These are phyloP conservation scores for Trichoplusia ni DNA, from an alignment of 1,140 invertebrate genomes.

Conservation along the genomic window DNA sequence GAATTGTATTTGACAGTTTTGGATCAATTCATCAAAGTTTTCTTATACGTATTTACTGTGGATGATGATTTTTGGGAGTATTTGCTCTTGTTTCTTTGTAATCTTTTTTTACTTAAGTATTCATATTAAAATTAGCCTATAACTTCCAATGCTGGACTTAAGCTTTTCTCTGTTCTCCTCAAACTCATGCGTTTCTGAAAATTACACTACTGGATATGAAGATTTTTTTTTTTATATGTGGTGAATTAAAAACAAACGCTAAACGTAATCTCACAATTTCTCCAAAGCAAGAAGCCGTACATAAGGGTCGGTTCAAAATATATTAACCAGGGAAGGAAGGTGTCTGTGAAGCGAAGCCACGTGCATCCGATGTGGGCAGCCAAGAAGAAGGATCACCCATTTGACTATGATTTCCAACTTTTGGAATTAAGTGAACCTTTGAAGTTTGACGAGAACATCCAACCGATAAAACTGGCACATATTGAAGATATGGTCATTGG, in stretches of 20 bases:
- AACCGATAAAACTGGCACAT: constrained; percentile 64
- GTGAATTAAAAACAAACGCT: neutral
- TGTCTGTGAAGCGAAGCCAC: constrained; percentile 45
- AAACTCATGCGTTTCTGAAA: no score
- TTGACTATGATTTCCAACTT: constrained; percentile 72
- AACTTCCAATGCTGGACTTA: no score
- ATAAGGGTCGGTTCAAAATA: constrained; percentile 68
- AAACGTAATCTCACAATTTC: constrained; percentile 4
- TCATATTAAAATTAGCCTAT: no score
- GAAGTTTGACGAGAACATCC: constrained; percentile 59
- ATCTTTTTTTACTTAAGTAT: no score
- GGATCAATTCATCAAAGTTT: no score
- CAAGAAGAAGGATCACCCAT: constrained; percentile 64
- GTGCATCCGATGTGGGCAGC: constrained; percentile 61
- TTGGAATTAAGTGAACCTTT: constrained; percentile 55
- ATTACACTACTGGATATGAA: no score
- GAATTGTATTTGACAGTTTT: no score
- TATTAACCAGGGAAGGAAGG: constrained; percentile 54
- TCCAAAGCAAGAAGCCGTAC: constrained; percentile 64
- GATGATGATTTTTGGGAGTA: no score
- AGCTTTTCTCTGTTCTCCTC: no score
- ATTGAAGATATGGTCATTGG: constrained; percentile 71
- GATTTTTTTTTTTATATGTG: no score
- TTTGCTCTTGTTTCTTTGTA: no score
- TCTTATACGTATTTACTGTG: no score